Evolutionary conservation across 37 sponge, comb jelly and placozoan species (phyloP).

Genomic region (Crambe crambe): DNA sequence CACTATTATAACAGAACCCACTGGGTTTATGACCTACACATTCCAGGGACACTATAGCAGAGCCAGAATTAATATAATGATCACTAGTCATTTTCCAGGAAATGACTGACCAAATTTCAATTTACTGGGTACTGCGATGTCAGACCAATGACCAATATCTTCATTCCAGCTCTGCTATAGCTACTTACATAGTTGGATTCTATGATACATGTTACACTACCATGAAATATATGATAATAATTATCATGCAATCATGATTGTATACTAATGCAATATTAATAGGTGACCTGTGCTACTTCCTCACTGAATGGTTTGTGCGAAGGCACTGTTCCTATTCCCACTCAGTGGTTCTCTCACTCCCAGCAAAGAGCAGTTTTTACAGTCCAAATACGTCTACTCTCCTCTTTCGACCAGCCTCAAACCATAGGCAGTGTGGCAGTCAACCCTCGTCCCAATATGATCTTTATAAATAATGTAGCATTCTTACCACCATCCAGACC

Average conservation of each 20-base stretch:
- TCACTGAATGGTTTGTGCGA: slow-evolving; percentile 51
- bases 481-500: slow-evolving; percentile 53
- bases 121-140: too few species aligned
- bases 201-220: too few species aligned
- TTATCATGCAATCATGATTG: too few species aligned
- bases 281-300: slow-evolving; percentile 43
- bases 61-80: too few species aligned
- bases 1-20: too few species aligned
- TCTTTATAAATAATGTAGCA: slow-evolving; percentile 38
- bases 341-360: slow-evolving; percentile 37
- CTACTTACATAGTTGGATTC: background rate
- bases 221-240: too few species aligned
- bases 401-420: slow-evolving; percentile 21
- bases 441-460: background rate
- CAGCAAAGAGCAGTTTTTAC: slow-evolving; percentile 3
- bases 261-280: too few species aligned
- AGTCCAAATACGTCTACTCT: slow-evolving; percentile 16
- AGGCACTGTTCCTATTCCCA: slow-evolving; percentile 39
- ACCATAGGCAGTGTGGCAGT: slow-evolving; percentile 43
- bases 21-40: too few species aligned
- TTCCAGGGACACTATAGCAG: too few species aligned
- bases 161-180: background rate
- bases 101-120: too few species aligned
- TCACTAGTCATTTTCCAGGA: too few species aligned
- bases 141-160: too few species aligned